phyloP scores from a whole-genome alignment of 2,888 invertebrate species.

The Ophion slaviceki region DNA sequence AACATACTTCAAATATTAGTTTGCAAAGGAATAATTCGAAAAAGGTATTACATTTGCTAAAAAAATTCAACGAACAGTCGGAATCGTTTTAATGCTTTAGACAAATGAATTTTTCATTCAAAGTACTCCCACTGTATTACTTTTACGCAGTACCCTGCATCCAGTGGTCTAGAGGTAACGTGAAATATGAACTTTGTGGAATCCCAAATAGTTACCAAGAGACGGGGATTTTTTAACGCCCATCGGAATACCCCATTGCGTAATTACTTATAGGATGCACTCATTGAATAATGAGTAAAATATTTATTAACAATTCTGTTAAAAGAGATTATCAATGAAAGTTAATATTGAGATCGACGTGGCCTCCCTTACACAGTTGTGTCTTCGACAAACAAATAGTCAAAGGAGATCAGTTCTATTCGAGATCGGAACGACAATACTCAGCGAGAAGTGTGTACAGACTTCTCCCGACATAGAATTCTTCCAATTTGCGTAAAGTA shows the following conservation, averaged over 20 bases:
- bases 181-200: neutral
- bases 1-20: neutral
- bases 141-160: neutral
- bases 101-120: neutral
- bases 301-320: too few relatives aligned
- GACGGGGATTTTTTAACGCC: too few relatives aligned
- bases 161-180: neutral
- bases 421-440: too few relatives aligned
- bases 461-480: neutral
- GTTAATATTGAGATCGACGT: neutral
- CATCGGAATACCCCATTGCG: too few relatives aligned
- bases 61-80: neutral
- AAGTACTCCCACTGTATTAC: neutral
- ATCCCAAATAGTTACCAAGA: neutral
- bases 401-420: too few relatives aligned
- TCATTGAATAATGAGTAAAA: too few relatives aligned
- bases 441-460: neutral
- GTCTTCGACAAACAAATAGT: neutral
- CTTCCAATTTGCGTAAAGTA: slow-evolving; percentile 5
- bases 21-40: neutral
- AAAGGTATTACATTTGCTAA: neutral
- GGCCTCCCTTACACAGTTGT: neutral
- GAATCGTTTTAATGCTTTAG: neutral
- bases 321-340: neutral
- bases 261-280: too few relatives aligned